Base-by-base conservation (phyloP, 35 echinoderm and acorn worm genomes). In the Anneissia japonica region DNA sequence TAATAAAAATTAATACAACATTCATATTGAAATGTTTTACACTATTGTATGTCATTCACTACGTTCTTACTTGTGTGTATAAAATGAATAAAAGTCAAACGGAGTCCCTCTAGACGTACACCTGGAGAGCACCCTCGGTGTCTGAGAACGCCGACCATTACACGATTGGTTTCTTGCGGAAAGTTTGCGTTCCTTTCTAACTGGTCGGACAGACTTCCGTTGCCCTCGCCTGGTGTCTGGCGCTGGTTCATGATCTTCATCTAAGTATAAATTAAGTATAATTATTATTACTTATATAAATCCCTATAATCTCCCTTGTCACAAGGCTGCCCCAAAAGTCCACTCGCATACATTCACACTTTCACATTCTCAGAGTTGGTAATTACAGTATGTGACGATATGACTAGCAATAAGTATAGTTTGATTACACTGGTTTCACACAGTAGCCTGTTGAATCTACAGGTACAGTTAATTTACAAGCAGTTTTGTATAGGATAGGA, bases 61-160 rank as follows among this genome's bases (percentile, higher is more conserved):
- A n/a, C n/a, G n/a, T 76, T 92, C 93, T 89, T 93, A 97, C 94
- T 97, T 97, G 84, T 97, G 94, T 23, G 94, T 97, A 32, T 92
- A 97, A 41, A 97, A 97, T 39, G 94, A 97, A 87, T 97, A 92
- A 73, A 92, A 97, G 72, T 97, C 92, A 30, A 85, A 83, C 46
- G 94, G 85, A 23, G 94, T 88, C 19, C 46, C 40, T 29, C 90
- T 86, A 1, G 87, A 74, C 46, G 75, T 37, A 16, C 75, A 74
- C 32, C 46, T 83, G 45, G 84, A 84, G 77, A 81, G 81, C 32
- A 75, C 34, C 74, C 17, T 74, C 39, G 85, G 86, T 35, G 83
- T 84, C 39, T 4, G 81, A 36, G 36, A 87, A 39, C 83, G 88
- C 36, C 72, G 36, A n/a, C 37, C 45, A 77, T 82, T 77, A 75